phyloP scores from a whole-genome alignment of 2,888 invertebrate genomes.

The Embidobia sp. region DNA sequence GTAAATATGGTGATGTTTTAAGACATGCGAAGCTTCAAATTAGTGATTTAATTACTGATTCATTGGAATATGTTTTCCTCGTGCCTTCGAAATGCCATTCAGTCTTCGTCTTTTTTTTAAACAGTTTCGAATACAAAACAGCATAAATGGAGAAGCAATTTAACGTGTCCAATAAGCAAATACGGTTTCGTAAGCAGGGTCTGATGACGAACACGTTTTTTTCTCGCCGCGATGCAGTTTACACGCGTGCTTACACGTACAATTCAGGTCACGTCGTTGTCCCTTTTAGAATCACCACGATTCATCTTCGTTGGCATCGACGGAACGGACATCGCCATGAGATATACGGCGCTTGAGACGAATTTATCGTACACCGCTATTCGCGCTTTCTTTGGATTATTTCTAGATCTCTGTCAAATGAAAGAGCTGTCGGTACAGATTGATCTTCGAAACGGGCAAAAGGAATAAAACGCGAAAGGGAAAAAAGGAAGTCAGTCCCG shows the following conservation, averaged over 20 bases:
- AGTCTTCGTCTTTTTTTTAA: too few species aligned
- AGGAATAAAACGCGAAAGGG: too few species aligned
- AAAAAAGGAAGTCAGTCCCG: conserved; percentile 6
- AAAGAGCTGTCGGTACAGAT: conserved; percentile 32
- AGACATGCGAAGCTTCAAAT: too few species aligned
- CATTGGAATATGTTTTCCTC: too few species aligned
- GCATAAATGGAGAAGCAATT: too few species aligned
- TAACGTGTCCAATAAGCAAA: too few species aligned
- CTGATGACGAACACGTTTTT: conserved; percentile 14
- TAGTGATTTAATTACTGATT: too few species aligned
- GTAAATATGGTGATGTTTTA: background rate
- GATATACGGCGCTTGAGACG: conserved; percentile 48
- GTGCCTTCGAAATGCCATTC: too few species aligned
- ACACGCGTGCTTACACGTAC: conserved; percentile 25
- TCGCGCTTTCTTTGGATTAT: conserved; percentile 43
- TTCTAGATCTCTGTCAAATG: conserved; percentile 51
- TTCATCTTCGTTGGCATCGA: conserved; percentile 68
- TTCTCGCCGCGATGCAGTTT: conserved; percentile 2
- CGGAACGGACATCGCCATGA: conserved; percentile 62
- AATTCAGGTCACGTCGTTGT: conserved; percentile 62
- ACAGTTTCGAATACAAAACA: too few species aligned
- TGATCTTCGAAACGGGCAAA: conserved; percentile 28
- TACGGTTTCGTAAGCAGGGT: too few species aligned
- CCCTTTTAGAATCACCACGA: conserved; percentile 69
- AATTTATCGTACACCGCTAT: conserved; percentile 57